Evolutionary conservation across 2,888 invertebrate genomes (phyloP).

Genomic region (Drosophila hamatofila): DNA sequence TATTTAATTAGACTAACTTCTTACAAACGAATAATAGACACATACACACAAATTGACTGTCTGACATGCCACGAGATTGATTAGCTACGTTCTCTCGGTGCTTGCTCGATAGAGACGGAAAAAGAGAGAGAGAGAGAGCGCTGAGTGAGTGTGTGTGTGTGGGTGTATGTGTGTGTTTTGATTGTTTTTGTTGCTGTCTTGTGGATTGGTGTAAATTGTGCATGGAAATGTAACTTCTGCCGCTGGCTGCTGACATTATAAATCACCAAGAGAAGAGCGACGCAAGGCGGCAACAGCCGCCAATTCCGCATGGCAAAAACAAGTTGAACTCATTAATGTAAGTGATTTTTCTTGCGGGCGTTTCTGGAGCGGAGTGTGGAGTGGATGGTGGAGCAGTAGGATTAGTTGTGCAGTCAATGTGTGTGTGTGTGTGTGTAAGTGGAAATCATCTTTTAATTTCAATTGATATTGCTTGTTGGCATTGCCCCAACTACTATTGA

Average conservation of each 20-base stretch:
- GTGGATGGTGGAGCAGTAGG: not conserved
- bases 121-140: not conserved
- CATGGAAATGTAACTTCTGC: conserved; percentile 82
- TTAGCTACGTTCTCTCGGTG: conserved; percentile 70
- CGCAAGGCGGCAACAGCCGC: conserved; percentile 37
- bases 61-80: conserved; percentile 80
- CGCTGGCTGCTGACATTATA: conserved; percentile 80
- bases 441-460: conserved; percentile 81
- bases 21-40: conserved; percentile 79
- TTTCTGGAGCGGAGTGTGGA: conserved; percentile 21
- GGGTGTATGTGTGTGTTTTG: conserved; percentile 35
- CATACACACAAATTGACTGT: conserved; percentile 78
- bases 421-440: conserved; percentile 12
- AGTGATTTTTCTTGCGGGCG: conserved; percentile 79
- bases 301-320: conserved; percentile 69
- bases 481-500: conserved; percentile 58
- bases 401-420: conserved; percentile 9
- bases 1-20: conserved; percentile 81
- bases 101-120: conserved; percentile 2
- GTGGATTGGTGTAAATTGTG: conserved; percentile 79
- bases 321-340: conserved; percentile 81
- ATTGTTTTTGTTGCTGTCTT: conserved; percentile 54
- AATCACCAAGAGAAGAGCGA: conserved; percentile 64
- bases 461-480: conserved; percentile 79
- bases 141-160: not conserved